Evolutionary conservation across 2,797 vertebrate species (phyloP).

Genomic region (Cuculus canorus): DNA sequence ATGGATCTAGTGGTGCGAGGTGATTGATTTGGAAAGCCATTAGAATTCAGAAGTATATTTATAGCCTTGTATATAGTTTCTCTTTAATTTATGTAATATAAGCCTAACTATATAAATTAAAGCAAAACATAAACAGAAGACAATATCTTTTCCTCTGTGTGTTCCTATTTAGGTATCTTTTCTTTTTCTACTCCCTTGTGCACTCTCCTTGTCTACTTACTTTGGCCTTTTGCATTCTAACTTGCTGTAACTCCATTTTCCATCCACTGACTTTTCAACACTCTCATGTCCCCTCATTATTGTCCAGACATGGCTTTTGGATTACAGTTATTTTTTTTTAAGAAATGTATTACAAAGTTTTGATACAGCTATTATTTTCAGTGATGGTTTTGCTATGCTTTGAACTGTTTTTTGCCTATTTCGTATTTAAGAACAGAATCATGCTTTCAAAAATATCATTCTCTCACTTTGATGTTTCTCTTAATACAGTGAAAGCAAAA

Average conservation of each 20-base stretch:
- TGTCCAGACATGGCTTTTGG: conserved; percentile 9
- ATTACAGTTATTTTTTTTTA: background rate
- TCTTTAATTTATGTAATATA: conserved; percentile 66
- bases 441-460: background rate
- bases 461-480: conserved; percentile 12
- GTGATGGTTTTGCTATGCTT: background rate
- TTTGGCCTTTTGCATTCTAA: conserved; percentile 43
- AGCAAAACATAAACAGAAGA: conserved; percentile 52
- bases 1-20: conserved; percentile 5
- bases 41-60: conserved; percentile 53
- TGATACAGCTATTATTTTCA: conserved; percentile 12
- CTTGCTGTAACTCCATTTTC: conserved; percentile 34
- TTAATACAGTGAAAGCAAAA: conserved; percentile 25
- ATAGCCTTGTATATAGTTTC: conserved; percentile 48
- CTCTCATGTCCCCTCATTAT: background rate
- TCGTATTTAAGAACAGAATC: background rate
- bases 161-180: background rate
- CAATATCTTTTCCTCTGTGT: background rate
- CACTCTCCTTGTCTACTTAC: conserved; percentile 4
- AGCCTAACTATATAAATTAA: conserved; percentile 68
- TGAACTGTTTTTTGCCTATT: conserved; percentile 6
- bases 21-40: background rate
- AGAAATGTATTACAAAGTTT: background rate
- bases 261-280: conserved; percentile 10
- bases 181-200: background rate